A percentile compares a stretch with the other conserved stretches of the same genome.
These are phyloP conservation scores for Benthosema pterotum DNA, from an alignment of 2,797 vertebrate genomes.

Conservation along the genomic window DNA sequence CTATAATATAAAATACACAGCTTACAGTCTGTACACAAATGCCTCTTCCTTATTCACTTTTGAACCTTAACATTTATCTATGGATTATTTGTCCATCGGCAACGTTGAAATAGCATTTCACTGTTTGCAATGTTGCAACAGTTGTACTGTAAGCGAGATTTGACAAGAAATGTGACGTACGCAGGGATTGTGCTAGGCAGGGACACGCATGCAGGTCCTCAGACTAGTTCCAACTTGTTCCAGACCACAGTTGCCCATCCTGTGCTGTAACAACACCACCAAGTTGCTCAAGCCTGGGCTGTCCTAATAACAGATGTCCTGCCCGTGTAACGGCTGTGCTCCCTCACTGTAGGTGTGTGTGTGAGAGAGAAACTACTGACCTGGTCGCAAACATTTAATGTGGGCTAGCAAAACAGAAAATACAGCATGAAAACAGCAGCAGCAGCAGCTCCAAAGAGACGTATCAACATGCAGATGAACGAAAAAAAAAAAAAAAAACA, in stretches of 20 bases:
- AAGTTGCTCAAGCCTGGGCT: conserved; percentile 35
- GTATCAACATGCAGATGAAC: conserved; percentile 83
- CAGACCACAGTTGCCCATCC: conserved; percentile 70
- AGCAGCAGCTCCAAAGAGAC: conserved; percentile 75
- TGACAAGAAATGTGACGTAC: too few relatives aligned
- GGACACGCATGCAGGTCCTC: too few relatives aligned
- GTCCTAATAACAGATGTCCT: conserved; percentile 46
- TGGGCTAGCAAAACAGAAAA: conserved; percentile 99
- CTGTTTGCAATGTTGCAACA: too few relatives aligned
- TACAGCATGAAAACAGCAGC: conserved; percentile 94
- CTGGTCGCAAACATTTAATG: conserved; percentile 99
- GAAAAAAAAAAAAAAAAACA: conserved; percentile 59
- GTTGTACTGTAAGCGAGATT: too few relatives aligned
- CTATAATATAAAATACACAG: too few relatives aligned
- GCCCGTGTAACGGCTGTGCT: conserved; percentile 83
- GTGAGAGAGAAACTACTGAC: conserved; percentile 86
- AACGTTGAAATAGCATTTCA: too few relatives aligned
- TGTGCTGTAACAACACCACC: conserved; percentile 48
- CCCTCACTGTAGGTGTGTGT: conserved; percentile 78
- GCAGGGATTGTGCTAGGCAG: too few relatives aligned
- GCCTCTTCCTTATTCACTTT: too few relatives aligned
- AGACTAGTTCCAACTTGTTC: too few relatives aligned
- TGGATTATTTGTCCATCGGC: too few relatives aligned
- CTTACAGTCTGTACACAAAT: too few relatives aligned
- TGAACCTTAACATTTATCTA: too few relatives aligned